These are phyloP conservation scores for Ascaphus truei DNA, from an alignment of 2,113 vertebrate genomes.

Conservation along the genomic window DNA sequence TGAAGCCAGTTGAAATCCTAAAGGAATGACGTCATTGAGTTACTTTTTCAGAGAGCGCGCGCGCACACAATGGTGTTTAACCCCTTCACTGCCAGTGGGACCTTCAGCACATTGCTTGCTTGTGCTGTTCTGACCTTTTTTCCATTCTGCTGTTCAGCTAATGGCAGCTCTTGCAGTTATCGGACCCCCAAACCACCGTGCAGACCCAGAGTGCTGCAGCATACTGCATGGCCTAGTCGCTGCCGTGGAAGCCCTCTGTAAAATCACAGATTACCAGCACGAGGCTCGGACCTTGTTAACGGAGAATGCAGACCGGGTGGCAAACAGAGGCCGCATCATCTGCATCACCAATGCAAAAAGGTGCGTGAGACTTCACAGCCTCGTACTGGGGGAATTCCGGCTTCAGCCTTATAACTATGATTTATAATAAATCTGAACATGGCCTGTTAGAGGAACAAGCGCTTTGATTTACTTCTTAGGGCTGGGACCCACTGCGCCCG, in stretches of 20 bases:
- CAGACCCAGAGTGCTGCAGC: constrained; percentile 95
- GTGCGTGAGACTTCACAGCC: too few relatives aligned
- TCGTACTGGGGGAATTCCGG: too few relatives aligned
- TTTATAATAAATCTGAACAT: neutral
- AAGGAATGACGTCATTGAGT: too few relatives aligned
- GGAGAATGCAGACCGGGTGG: constrained; percentile 90
- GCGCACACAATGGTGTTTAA: too few relatives aligned
- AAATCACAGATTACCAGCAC: constrained; percentile 91
- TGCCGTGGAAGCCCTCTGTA: constrained; percentile 89
- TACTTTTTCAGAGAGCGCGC: too few relatives aligned
- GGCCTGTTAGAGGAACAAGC: neutral
- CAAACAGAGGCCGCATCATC: constrained; percentile 90
- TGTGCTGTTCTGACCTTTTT: neutral
- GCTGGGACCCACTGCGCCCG: too few relatives aligned
- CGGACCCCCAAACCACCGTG: constrained; percentile 88
- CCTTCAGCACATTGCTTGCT: too few relatives aligned
- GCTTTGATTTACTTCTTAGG: too few relatives aligned
- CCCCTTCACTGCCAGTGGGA: too few relatives aligned
- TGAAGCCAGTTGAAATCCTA: too few relatives aligned
- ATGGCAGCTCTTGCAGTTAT: constrained; percentile 90
- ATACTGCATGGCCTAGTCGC: constrained; percentile 91
- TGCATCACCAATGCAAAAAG: constrained; percentile 96
- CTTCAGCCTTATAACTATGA: too few relatives aligned
- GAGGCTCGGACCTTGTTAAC: constrained; percentile 81
- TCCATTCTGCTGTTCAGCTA: constrained; percentile 58